phyloP scores from a whole-genome alignment of 2,113 vertebrate genomes.

The Promerops cafer region DNA sequence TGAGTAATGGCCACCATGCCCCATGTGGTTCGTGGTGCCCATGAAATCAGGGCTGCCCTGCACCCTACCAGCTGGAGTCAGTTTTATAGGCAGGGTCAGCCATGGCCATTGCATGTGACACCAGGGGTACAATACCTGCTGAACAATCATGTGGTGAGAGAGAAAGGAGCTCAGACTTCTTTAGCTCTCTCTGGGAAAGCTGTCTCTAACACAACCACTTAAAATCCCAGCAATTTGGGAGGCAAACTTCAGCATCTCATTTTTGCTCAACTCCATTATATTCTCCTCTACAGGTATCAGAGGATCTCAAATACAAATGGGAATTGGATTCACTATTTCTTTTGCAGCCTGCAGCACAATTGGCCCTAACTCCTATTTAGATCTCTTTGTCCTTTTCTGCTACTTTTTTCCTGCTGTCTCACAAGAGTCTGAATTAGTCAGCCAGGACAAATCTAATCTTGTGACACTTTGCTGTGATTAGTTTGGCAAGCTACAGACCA shows the following conservation, averaged over 20 bases:
- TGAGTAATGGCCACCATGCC: not conserved
- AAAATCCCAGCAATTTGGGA: not conserved
- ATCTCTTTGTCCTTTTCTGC: not conserved
- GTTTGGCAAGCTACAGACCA: not conserved
- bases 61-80: too few species aligned
- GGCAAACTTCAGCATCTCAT: not conserved
- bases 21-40: accelerated
- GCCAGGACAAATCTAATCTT: constrained; percentile 29
- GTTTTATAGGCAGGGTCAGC: not conserved
- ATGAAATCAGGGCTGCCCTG: not conserved
- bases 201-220: not conserved
- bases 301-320: not conserved
- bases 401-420: not conserved
- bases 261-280: not conserved
- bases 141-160: not conserved
- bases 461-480: not conserved
- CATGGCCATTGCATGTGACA: not conserved
- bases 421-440: not conserved
- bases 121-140: not conserved
- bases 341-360: not conserved
- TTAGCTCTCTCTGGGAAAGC: not conserved
- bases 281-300: not conserved
- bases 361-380: not conserved
- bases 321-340: not conserved
- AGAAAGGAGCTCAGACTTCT: not conserved